Conservation (phyloP, 2,888 invertebrate species). For the Diarsia rubi region DNA sequence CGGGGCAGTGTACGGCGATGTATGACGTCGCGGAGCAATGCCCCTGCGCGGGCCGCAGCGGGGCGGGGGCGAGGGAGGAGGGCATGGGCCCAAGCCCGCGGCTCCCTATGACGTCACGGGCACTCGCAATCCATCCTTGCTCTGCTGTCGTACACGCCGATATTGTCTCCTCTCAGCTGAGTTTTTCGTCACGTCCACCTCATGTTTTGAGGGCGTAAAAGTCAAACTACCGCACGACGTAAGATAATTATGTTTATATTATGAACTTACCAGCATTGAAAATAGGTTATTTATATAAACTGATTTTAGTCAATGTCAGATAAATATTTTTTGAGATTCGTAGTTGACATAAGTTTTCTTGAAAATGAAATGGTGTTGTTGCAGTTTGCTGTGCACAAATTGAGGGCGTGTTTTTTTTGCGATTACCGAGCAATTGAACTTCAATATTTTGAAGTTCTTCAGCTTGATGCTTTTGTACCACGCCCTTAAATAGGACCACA, state of each 20-base stretch:
- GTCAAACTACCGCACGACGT: background rate
- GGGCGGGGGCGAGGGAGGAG: background rate
- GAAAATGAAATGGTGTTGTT: background rate
- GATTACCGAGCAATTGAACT: no score
- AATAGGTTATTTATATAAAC: conserved; percentile 1
- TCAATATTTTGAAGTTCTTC: background rate
- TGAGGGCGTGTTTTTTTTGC: no score
- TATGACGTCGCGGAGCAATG: conserved; percentile 80
- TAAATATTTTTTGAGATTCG: background rate
- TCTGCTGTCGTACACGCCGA: conserved; percentile 13
- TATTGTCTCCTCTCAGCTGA: conserved; percentile 29
- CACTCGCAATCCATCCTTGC: conserved; percentile 64
- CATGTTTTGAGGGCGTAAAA: background rate
- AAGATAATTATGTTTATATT: conserved; percentile 2
- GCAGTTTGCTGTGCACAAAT: background rate
- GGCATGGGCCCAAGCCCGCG: conserved; percentile 41
- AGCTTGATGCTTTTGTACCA: background rate
- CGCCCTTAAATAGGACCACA: background rate
- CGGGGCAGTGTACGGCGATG: conserved; percentile 63
- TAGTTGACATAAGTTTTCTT: background rate
- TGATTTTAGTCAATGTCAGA: background rate
- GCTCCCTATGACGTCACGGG: conserved; percentile 72
- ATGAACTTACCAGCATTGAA: background rate
- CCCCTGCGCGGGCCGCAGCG: conserved; percentile 72
- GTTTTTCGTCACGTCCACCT: conserved; percentile 17